phyloP scores from a whole-genome alignment of 1,140 invertebrate species.

The Globodera rostochiensis region DNA sequence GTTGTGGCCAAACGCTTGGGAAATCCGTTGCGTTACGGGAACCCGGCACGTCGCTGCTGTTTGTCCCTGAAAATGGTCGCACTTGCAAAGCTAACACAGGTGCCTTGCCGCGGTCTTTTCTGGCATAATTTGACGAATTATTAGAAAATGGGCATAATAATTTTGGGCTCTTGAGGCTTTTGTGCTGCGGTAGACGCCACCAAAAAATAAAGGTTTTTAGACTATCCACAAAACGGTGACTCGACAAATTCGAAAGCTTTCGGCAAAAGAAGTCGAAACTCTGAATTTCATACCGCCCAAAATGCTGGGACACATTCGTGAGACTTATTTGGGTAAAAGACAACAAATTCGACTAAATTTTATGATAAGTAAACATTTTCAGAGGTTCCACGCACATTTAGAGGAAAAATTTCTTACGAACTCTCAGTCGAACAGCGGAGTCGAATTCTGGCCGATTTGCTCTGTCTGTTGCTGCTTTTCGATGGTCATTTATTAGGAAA shows the following conservation, averaged over 20 bases:
- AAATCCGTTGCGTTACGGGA: conserved; percentile 24
- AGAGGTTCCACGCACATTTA: neutral
- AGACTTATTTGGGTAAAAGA: conserved; percentile 15
- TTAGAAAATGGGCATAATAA: neutral
- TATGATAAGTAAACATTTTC: neutral
- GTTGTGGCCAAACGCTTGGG: conserved; percentile 26
- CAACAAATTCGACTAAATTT: neutral
- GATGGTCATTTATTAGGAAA: neutral
- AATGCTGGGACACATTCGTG: conserved; percentile 12
- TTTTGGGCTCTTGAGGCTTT: neutral
- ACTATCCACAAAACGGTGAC: neutral
- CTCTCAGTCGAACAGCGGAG: neutral
- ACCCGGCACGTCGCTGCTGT: conserved; percentile 9
- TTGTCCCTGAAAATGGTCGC: conserved; percentile 17
- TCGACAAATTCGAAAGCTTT: neutral
- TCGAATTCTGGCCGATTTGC: conserved; percentile 14
- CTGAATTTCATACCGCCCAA: neutral
- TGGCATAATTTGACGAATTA: neutral
- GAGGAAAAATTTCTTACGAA: conserved; percentile 3
- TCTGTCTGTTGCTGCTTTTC: conserved; percentile 21
- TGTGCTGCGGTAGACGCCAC: neutral
- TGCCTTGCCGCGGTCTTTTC: neutral
- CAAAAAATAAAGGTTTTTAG: conserved; percentile 11
- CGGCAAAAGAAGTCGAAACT: conserved; percentile 1
- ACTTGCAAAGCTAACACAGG: conserved; percentile 10